Base-by-base conservation (phyloP, 2,888 invertebrate genomes). In the Nebria brevicollis region DNA sequence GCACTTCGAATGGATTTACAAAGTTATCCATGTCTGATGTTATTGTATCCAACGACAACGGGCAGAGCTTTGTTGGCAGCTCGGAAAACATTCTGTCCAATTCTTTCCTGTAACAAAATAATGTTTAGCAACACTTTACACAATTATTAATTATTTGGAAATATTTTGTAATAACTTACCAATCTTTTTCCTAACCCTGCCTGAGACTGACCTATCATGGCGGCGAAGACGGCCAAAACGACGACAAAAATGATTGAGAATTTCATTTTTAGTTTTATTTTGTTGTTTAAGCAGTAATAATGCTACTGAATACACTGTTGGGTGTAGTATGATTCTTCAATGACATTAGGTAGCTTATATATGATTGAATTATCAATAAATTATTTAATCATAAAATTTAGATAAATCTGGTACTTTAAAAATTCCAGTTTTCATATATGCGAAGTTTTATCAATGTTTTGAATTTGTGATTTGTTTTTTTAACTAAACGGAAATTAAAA, bases 51-150 rank as follows among this genome's bases (percentile, higher is more conserved):
- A 64, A 66, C 73, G 13, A 83, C 80, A 34, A 84, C 84, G 26
- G 84, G 84, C 8, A 84, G 77, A 15, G 83, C 84, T 75, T 84
- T 84, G 73, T 84, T 83, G 5, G 84, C 83, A 64, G 83, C 83
- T 76, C 84, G 82, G 76, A 84, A 84, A 25, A 84, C 79, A 65
- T 82, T 82, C 77, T 83, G 83, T 20, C 83, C 83, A 4, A 82
- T 77, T 81, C 83, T 82, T 82, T 84, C 84, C 84, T 84, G 73
- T 13, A 77, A 76, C 66, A 54, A 41, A 26, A 42, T 80, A 25
- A 11, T 13, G 8, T 70, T 54, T 20, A 70, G 34, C 15, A 70
- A 70, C 25, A 26, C 4, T 20, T 26, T 7, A 34, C 70, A 26
- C 34, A 70, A 70, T 11, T 15, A 26, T 70, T n/a, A 70, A 25